Evolutionary conservation across 1,140 invertebrate species (phyloP).

Genomic region (Colletes gigas): DNA sequence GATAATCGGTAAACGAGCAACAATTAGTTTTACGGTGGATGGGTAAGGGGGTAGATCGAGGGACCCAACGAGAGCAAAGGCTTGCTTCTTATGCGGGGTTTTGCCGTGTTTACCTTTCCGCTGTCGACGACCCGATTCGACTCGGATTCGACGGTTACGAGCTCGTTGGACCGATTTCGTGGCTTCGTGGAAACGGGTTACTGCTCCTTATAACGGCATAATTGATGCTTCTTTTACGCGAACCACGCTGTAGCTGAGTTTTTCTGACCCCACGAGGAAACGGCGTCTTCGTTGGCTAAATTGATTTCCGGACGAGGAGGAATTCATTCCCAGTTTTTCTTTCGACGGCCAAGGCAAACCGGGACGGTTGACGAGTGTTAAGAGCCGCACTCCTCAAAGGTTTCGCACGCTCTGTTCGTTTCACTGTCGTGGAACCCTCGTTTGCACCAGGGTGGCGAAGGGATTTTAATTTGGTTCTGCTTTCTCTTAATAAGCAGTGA

Average conservation of each 20-base stretch:
- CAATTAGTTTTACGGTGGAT: slow-evolving; percentile 41
- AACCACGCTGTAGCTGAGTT: not conserved
- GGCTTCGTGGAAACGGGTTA: slow-evolving; percentile 16
- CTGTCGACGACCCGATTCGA: slow-evolving; percentile 40
- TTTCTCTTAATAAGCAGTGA: too few relatives aligned
- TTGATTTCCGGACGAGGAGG: slow-evolving; percentile 11
- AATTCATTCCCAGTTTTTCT: slow-evolving; percentile 16
- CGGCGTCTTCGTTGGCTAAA: not conserved
- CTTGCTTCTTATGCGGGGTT: slow-evolving; percentile 37
- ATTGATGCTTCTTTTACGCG: not conserved
- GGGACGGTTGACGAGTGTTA: not conserved
- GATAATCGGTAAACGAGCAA: slow-evolving; percentile 52
- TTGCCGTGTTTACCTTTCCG: slow-evolving; percentile 53
- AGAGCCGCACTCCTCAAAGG: not conserved
- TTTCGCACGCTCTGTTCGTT: not conserved
- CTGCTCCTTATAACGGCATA: not conserved
- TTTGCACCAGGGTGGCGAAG: not conserved
- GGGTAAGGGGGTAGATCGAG: not conserved
- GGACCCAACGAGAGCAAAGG: not conserved
- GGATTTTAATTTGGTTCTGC: not conserved
- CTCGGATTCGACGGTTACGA: slow-evolving; percentile 3
- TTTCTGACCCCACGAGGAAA: not conserved
- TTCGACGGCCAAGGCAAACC: not conserved
- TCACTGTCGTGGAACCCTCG: not conserved
- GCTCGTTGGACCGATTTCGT: slow-evolving; percentile 5